Evolutionary conservation across 2,797 vertebrate species (phyloP).

Genomic region (Bradypus variegatus): DNA sequence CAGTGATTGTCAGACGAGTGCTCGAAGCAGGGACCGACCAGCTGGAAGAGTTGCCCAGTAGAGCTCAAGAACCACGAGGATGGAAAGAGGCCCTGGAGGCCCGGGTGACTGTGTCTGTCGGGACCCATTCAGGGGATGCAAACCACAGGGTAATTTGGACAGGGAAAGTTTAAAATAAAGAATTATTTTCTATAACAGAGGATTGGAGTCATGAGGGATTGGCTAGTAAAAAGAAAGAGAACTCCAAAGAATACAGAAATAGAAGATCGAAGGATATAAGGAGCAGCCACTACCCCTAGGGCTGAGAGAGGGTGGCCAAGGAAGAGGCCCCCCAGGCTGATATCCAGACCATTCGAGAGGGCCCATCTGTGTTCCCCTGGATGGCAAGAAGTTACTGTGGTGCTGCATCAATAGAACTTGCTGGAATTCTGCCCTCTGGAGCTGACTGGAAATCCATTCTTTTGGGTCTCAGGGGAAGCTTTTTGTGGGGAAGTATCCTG

Average conservation of each 20-base stretch:
- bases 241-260: not conserved
- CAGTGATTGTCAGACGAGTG: not conserved
- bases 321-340: not conserved
- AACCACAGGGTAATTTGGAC: not conserved
- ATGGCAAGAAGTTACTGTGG: not conserved
- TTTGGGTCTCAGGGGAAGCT: not conserved
- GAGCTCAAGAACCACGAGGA: not conserved
- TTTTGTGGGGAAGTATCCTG: not conserved
- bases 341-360: not conserved
- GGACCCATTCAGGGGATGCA: conserved; percentile 3
- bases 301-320: not conserved
- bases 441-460: not conserved
- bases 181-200: not conserved
- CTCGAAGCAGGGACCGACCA: not conserved
- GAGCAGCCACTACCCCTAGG: not conserved
- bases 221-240: not conserved
- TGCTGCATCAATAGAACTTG: not conserved
- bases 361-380: not conserved
- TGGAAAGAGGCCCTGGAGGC: not conserved
- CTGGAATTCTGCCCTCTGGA: not conserved
- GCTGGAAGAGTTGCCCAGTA: not conserved
- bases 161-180: conserved; percentile 15
- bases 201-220: not conserved
- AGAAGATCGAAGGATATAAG: not conserved
- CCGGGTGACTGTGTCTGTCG: not conserved